Evolutionary conservation across 2,888 invertebrate species (phyloP).

Genomic region (Tholera decimalis): DNA sequence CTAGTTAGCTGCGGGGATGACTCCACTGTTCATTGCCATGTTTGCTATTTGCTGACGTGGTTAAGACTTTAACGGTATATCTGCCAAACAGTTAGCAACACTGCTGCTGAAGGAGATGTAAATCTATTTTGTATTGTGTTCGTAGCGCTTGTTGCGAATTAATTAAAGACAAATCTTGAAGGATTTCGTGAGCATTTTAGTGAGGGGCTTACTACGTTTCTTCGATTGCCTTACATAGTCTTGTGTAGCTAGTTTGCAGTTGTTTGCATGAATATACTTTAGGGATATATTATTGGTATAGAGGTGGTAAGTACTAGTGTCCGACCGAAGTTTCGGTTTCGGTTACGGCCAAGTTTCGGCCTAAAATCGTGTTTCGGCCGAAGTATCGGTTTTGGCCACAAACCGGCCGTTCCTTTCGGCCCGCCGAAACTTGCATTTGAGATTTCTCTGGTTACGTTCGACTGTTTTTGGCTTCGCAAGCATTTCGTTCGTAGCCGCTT

Average conservation of each 20-base stretch:
- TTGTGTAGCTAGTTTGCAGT: not conserved
- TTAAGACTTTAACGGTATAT: conserved; percentile 67
- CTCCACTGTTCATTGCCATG: conserved; percentile 79
- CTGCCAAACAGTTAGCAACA: conserved; percentile 68
- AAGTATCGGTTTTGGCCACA: no score
- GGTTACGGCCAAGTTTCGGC: no score
- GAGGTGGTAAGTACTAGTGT: no score
- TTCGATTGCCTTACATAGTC: not conserved
- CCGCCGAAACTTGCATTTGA: no score
- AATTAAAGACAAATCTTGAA: conserved; percentile 64
- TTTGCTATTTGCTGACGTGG: conserved; percentile 74
- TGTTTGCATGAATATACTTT: no score
- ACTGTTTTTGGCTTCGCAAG: no score
- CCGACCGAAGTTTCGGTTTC: no score
- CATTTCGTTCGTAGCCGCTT: no score
- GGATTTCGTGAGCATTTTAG: conserved; percentile 29
- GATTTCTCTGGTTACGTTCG: no score
- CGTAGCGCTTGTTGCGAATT: conserved; percentile 61
- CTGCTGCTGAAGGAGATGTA: conserved; percentile 65
- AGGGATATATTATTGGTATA: no score
- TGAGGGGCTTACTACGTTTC: not conserved
- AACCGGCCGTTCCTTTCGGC: no score
- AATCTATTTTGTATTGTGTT: conserved; percentile 64
- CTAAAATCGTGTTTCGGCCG: no score
- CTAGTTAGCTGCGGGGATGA: conserved; percentile 86